Base-by-base conservation (phyloP, 1,140 invertebrate species). In the Campoletis sonorensis region DNA sequence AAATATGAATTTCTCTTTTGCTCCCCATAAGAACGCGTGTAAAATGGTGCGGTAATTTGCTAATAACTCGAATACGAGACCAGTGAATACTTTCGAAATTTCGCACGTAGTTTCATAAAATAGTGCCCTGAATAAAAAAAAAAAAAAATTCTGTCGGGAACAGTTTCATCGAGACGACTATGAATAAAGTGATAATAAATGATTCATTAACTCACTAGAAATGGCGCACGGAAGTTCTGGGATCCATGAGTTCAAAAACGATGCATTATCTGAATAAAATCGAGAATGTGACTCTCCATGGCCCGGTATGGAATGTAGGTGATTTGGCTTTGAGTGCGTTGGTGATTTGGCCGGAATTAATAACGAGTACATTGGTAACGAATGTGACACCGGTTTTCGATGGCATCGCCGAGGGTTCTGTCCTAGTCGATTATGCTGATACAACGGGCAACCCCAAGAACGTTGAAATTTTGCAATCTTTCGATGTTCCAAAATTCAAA, bases 191-290 rank as follows among this genome's bases (percentile, higher is more conserved):
- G n/a, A n/a, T n/a, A n/a, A n/a, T n/a, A n/a, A n/a, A n/a, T n/a
- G n/a, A n/a, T n/a, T n/a, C n/a, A n/a, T n/a, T n/a, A n/a, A n/a
- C n/a, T n/a, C n/a, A 79, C 83, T 49, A 93, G 93, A 78, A 89
- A 23, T 93, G 93, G 91, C 86, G 93, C 16, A 81, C 70, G 11
- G 82, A 92, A 0, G 79, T 87, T 21, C 84, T 93, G 4, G 92
- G 91, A 4, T 72, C 27, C 3, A 30, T 90, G 1, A 84, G 91
- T 27, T 90, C 89, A 4, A 80, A 86, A 11, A 83, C 87, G 4
- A 86, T 92, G 3, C 40, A 84, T 0, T 91, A 93, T 40, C 76
- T 94, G n/a, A 93, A 93, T 68, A 86, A 88, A 82, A 90, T 90
- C 13, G 93, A 94, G 84, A 79, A 37, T 26, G n/a, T 83, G 4